Evolutionary conservation across 2,888 invertebrate genomes (phyloP).

Genomic region (Andrena camellia): DNA sequence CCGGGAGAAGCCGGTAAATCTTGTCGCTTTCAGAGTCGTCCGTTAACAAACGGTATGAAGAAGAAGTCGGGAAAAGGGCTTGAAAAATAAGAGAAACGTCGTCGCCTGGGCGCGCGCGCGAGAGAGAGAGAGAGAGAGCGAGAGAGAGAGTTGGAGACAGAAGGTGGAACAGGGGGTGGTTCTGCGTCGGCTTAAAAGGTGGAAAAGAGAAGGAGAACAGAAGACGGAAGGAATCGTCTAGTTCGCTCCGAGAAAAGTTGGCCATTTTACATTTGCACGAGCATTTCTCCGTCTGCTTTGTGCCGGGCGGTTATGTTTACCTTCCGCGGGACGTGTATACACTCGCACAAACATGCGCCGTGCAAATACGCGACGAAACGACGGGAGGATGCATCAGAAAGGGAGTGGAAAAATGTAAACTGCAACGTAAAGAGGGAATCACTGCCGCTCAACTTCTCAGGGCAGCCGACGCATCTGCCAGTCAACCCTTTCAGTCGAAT

Average conservation of each 20-base stretch:
- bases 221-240: conserved; percentile 41
- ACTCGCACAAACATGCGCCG: conserved; percentile 23
- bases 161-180: conserved; percentile 1
- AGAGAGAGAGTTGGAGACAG: not conserved
- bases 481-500: not conserved
- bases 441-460: not conserved
- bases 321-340: conserved; percentile 25
- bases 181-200: conserved; percentile 20
- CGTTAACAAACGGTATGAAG: conserved; percentile 15
- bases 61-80: conserved; percentile 19
- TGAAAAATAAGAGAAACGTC: conserved; percentile 39
- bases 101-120: not conserved
- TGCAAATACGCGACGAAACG: conserved; percentile 36
- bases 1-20: conserved; percentile 45
- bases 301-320: conserved; percentile 57
- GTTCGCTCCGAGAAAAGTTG: conserved; percentile 59
- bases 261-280: conserved; percentile 69
- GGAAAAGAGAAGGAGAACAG: conserved; percentile 13
- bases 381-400: conserved; percentile 5
- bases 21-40: conserved; percentile 34
- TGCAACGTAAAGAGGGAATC: not conserved
- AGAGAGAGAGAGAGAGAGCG: no score
- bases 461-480: not conserved
- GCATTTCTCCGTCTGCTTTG: conserved; percentile 58
- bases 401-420: conserved; percentile 34